Percentiles rank a stretch among this genome's conserved stretches.
phyloP scores from a whole-genome alignment of 2,113 vertebrate species.

The Hippocampus guttulatus region DNA sequence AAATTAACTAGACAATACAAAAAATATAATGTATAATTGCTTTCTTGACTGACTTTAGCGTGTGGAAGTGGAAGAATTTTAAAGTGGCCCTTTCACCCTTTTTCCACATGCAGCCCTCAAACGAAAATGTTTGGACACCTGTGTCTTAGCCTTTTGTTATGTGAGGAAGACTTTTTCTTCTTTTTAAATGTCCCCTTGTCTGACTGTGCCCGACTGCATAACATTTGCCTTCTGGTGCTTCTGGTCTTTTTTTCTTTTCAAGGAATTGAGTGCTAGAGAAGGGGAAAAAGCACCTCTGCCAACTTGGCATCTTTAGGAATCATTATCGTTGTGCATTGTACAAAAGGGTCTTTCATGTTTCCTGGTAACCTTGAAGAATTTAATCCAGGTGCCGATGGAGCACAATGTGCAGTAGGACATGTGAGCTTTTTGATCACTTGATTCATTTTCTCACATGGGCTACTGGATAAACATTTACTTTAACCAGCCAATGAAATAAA shows the following conservation, averaged over 20 bases:
- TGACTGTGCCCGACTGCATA: not conserved
- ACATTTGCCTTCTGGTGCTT: not conserved
- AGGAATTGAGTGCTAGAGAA: constrained; percentile 2
- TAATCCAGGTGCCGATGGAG: constrained; percentile 21
- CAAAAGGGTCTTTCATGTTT: constrained; percentile 38
- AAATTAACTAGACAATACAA: too few relatives aligned
- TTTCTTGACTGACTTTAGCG: too few relatives aligned
- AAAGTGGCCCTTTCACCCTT: too few relatives aligned
- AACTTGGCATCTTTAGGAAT: constrained; percentile 2
- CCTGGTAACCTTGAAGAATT: constrained; percentile 40
- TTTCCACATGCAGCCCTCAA: too few relatives aligned
- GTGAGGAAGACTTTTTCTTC: not conserved
- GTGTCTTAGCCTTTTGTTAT: not conserved
- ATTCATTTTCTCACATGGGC: not conserved
- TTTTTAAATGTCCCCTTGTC: not conserved
- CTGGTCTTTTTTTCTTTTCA: constrained; percentile 8
- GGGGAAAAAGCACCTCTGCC: not conserved
- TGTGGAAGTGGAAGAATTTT: too few relatives aligned
- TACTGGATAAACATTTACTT: not conserved
- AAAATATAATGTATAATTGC: too few relatives aligned
- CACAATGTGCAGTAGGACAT: not conserved
- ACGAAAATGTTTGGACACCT: too few relatives aligned
- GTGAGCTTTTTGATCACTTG: not conserved
- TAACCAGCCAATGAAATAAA: not conserved
- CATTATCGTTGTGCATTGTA: constrained; percentile 5